These are phyloP conservation scores for Psittacara wagleri DNA, from an alignment of 2,113 vertebrate species.

Conservation along the genomic window DNA sequence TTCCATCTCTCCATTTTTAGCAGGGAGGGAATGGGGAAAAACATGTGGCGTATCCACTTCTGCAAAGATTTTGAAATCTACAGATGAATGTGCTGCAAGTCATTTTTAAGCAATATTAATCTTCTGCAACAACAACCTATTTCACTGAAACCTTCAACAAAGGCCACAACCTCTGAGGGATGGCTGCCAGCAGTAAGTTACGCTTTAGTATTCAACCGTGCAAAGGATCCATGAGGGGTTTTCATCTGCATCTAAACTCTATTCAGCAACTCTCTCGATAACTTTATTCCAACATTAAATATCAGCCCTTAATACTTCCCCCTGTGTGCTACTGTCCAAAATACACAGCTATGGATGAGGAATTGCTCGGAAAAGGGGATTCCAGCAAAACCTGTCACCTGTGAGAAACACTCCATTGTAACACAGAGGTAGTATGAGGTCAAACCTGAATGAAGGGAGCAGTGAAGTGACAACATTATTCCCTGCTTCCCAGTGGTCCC, in stretches of 20 bases:
- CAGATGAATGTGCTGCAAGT: background rate
- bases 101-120: background rate
- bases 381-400: background rate
- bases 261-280: background rate
- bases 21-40: fast-evolving
- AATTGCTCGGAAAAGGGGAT: background rate
- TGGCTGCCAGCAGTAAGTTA: background rate
- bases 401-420: background rate
- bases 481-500: background rate
- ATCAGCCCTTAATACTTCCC: background rate
- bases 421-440: background rate
- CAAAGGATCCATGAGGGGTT: background rate
- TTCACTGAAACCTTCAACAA: background rate
- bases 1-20: background rate
- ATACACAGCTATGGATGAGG: background rate
- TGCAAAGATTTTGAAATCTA: background rate
- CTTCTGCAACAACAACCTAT: background rate
- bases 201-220: background rate
- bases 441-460: background rate
- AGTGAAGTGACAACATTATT: background rate
- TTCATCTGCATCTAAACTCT: background rate
- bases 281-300: background rate
- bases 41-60: background rate
- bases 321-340: background rate
- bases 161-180: background rate